Evolutionary conservation across 2,888 invertebrate genomes (phyloP).

Genomic region (Strigamia maritima): DNA sequence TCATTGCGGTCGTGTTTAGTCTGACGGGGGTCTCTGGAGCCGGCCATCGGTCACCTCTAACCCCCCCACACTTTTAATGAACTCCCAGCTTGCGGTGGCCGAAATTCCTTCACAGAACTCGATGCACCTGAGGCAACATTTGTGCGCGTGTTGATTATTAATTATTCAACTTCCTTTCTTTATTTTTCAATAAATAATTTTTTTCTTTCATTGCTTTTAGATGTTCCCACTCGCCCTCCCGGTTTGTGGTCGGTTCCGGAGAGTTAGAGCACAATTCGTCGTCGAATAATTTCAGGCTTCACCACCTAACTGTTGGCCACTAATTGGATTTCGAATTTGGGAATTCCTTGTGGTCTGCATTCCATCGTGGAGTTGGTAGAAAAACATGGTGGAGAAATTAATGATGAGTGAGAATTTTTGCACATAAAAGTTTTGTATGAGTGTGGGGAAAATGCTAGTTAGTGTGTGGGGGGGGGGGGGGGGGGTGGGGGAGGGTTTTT

Average conservation of each 20-base stretch:
- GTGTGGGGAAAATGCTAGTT: neutral
- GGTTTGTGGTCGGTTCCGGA: neutral
- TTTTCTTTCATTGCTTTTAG: neutral
- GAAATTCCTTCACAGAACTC: neutral
- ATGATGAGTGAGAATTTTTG: constrained; percentile 2
- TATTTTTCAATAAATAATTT: constrained; percentile 22
- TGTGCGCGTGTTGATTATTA: constrained; percentile 27
- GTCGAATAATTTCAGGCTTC: constrained; percentile 11
- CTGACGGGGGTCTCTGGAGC: neutral
- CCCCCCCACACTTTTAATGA: neutral
- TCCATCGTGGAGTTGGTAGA: neutral
- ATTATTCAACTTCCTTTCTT: neutral
- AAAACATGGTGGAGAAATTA: constrained; percentile 1
- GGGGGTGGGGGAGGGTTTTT: no score
- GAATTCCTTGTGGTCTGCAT: neutral
- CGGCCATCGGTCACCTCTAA: neutral
- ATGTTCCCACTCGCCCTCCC: neutral
- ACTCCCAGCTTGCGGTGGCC: constrained; percentile 29
- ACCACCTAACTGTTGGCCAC: constrained; percentile 23
- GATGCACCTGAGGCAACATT: neutral
- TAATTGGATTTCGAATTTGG: constrained; percentile 9
- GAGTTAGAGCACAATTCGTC: constrained; percentile 6
- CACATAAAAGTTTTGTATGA: neutral
- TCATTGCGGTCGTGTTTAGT: constrained; percentile 14
- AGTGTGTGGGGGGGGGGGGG: no score